Base-by-base conservation (phyloP, 2,797 vertebrate species). In the Neomorphus geoffroyi region DNA sequence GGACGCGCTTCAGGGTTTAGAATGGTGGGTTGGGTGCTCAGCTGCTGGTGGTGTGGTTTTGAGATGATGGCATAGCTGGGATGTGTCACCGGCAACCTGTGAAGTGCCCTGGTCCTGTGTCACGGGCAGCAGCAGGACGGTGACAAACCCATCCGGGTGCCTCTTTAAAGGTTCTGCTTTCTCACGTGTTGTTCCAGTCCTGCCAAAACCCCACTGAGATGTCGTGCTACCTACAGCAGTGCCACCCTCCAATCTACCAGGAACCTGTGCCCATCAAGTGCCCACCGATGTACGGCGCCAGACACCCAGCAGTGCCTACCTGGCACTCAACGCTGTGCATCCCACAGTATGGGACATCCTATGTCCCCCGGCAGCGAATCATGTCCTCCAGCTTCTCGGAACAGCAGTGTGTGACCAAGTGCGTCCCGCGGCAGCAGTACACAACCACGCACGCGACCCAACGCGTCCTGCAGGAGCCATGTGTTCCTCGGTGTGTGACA, bases 101-200 rank as follows among this genome's bases (percentile, higher is more conserved):
- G 45, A 35, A 58, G 13, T 0, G 7, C 72, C 30, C 33, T 2
- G 6, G 78, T 61, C 78, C 56, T 3, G 23, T 3, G 3, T 53
- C 15, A 1, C 0, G 1, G 70, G 35, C 43, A 70, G 67, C 39
- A 50, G 37, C 2, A 3, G 57, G 32, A 50, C 16, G 0, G 0
- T 3, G 4, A 71, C 58, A 37, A 56, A 4, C 64, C 28, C 48
- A 16, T 1, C 28, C 0, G 0, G 18, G 16, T 46, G n/a, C 10
- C 13, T 7, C 6, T 28, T 46, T 80, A 30, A 87, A 58, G 27
- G 10, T 22, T 90, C n/a, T 62, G 26, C 33, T 43, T 48, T 51
- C 56, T 26, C 46, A 9, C 0, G 0, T 89, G 30, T 81, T 8
- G 0, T 86, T 70, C 45, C 86, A 79, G 90, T 33, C 56, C 70